phyloP scores from a whole-genome alignment of 2,797 vertebrate genomes.

The Esox lucius region DNA sequence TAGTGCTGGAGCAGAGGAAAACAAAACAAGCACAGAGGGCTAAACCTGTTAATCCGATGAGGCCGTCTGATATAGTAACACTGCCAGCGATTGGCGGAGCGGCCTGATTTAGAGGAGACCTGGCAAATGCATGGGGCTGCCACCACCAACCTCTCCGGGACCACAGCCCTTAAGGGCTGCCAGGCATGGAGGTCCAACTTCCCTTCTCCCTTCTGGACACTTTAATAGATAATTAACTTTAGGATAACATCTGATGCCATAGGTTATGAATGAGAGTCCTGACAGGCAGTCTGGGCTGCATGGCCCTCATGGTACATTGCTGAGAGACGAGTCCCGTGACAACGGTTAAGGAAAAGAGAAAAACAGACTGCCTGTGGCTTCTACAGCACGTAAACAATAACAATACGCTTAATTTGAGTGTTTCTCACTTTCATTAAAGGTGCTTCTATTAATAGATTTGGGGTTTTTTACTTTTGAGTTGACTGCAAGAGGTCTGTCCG shows the following conservation, averaged over 20 bases:
- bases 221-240: conserved; percentile 52
- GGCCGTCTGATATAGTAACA: conserved; percentile 24
- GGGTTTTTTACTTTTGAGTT: conserved; percentile 22
- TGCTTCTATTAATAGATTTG: conserved; percentile 52
- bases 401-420: conserved; percentile 18
- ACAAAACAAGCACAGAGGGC: conserved; percentile 28
- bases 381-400: conserved; percentile 25
- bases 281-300: neutral
- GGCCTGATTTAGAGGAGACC: conserved; percentile 15
- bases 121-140: conserved; percentile 44
- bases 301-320: neutral
- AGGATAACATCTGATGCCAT: conserved; percentile 23
- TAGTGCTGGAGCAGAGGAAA: conserved; percentile 1
- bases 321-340: neutral
- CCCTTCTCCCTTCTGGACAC: conserved; percentile 56
- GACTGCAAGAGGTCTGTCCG: conserved; percentile 41
- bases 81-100: conserved; percentile 18
- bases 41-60: conserved; percentile 29
- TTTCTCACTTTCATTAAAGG: conserved; percentile 24
- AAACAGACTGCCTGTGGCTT: neutral
- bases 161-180: neutral
- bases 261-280: neutral
- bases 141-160: neutral
- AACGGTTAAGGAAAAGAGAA: neutral
- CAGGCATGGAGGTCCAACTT: conserved; percentile 26